Evolutionary conservation across 2,797 vertebrate genomes (phyloP).

Genomic region (Fistularia tabacaria): DNA sequence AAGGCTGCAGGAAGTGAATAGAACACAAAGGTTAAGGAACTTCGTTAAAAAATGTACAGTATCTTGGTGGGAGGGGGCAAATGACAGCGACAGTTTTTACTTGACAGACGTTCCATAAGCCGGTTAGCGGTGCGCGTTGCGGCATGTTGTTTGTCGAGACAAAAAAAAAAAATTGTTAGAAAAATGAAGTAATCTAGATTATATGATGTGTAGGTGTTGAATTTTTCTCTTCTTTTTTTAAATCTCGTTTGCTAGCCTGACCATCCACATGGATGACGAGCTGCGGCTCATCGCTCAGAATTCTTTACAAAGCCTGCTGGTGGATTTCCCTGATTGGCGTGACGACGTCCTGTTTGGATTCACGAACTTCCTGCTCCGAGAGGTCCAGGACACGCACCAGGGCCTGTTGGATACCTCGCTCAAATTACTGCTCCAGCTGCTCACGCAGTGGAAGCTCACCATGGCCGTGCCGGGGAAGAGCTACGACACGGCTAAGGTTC

Average conservation of each 20-base stretch:
- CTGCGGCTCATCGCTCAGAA: constrained; percentile 95
- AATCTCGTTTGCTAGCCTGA: constrained; percentile 74
- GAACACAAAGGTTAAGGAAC: too few relatives aligned
- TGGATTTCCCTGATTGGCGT: constrained; percentile 95
- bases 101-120: too few relatives aligned
- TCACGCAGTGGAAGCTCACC: constrained; percentile 93
- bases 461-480: constrained; percentile 74
- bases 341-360: constrained; percentile 95
- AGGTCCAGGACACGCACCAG: constrained; percentile 92
- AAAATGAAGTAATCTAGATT: neutral
- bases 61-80: too few relatives aligned
- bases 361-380: constrained; percentile 90
- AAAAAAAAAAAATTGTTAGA: neutral
- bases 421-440: constrained; percentile 92
- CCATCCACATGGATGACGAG: constrained; percentile 98
- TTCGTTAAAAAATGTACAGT: too few relatives aligned
- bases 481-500: constrained; percentile 44
- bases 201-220: neutral
- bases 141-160: neutral
- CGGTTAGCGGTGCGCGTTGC: too few relatives aligned
- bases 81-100: too few relatives aligned
- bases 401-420: constrained; percentile 89
- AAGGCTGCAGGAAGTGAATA: too few relatives aligned
- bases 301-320: constrained; percentile 91
- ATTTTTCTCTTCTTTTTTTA: neutral